These are phyloP conservation scores for Ctenicera cuprea DNA, from an alignment of 2,888 invertebrate genomes.

Conservation along the genomic window DNA sequence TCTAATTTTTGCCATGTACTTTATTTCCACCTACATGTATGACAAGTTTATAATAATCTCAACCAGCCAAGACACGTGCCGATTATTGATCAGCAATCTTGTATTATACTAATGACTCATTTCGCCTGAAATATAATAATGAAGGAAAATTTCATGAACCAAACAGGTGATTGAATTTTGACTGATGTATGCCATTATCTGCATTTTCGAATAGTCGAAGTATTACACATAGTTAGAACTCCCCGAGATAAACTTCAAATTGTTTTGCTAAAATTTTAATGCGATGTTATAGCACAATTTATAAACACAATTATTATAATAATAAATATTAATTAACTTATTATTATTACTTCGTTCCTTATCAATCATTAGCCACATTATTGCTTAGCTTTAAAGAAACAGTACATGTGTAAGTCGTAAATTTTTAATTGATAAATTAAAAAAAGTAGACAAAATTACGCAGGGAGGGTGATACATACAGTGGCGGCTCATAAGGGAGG, in stretches of 20 bases:
- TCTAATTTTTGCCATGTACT: too few species aligned
- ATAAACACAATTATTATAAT: not conserved
- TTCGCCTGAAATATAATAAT: too few species aligned
- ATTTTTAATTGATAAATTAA: not conserved
- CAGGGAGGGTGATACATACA: too few species aligned
- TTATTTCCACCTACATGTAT: too few species aligned
- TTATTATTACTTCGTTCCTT: not conserved
- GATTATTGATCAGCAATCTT: too few species aligned
- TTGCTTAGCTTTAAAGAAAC: not conserved
- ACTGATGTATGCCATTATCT: not conserved
- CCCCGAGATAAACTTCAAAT: not conserved
- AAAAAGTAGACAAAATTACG: too few species aligned
- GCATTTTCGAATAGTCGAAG: not conserved
- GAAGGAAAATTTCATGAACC: not conserved
- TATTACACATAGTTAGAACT: not conserved
- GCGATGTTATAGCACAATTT: not conserved
- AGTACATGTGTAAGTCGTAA: not conserved
- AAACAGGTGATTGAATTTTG: constrained; percentile 33
- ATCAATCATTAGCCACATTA: not conserved
- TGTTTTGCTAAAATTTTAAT: not conserved
- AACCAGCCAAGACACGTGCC: too few species aligned
- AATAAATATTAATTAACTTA: too few species aligned
- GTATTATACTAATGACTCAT: too few species aligned
- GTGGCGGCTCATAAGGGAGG: too few species aligned
- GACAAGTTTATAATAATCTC: too few species aligned